phyloP scores from a whole-genome alignment of 2,113 vertebrate genomes.

The Mormoops blainvillei region DNA sequence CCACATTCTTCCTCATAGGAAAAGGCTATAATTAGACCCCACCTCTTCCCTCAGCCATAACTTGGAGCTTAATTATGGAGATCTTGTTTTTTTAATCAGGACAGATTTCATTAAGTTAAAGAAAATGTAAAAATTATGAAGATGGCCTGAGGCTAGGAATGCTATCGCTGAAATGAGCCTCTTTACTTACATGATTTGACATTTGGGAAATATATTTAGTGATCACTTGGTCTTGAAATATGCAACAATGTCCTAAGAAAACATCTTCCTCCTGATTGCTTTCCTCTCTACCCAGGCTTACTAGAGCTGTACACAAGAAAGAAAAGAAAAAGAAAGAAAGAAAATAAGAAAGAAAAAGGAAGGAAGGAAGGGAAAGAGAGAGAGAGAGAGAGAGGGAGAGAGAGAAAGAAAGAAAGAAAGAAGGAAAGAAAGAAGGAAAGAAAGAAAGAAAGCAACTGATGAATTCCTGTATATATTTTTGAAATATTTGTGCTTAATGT shows the following conservation, averaged over 20 bases:
- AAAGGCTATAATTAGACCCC: neutral
- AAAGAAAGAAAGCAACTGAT: neutral
- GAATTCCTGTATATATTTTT: neutral
- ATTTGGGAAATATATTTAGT: conserved; percentile 47
- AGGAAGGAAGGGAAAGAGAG: neutral
- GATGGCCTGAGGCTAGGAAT: conserved; percentile 23
- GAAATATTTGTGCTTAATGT: neutral
- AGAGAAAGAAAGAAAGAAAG: too few species aligned
- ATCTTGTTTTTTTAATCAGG: conserved; percentile 17
- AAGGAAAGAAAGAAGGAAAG: neutral
- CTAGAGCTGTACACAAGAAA: neutral
- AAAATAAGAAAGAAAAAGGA: neutral
- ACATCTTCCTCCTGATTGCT: neutral
- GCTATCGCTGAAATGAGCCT: conserved; percentile 47
- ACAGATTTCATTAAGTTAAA: conserved; percentile 66
- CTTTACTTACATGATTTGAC: conserved; percentile 41
- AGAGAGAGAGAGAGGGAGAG: neutral
- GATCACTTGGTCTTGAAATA: conserved; percentile 62
- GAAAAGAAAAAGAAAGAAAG: too few species aligned
- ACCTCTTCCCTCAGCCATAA: neutral
- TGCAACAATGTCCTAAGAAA: conserved; percentile 33
- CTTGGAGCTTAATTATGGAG: conserved; percentile 40
- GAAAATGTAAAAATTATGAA: conserved; percentile 64
- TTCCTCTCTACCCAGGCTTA: neutral
- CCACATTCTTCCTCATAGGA: neutral